Percentiles rank a stretch among this genome's conserved stretches.
Conservation (phyloP, 2,888 invertebrate species). For the Amphipyra berbera region DNA sequence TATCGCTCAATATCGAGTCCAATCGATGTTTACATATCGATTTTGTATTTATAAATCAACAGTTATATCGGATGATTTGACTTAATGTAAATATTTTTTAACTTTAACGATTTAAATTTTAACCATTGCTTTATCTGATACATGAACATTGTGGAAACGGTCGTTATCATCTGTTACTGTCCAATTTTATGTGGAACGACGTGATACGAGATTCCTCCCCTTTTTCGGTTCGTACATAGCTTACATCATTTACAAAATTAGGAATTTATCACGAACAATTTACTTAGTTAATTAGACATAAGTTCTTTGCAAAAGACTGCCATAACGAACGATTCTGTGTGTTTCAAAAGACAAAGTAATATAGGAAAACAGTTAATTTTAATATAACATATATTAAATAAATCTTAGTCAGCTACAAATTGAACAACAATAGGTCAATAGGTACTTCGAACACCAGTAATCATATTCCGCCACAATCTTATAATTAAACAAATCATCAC, state of each 20-base stretch:
- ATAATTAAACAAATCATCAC: too few relatives aligned
- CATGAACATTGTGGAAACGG: conserved; percentile 8
- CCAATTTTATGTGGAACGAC: neutral
- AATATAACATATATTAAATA: too few relatives aligned
- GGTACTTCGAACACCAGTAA: neutral
- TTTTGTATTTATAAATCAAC: conserved; percentile 18
- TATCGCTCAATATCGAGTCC: conserved; percentile 42
- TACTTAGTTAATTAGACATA: too few relatives aligned
- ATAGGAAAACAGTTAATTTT: too few relatives aligned
- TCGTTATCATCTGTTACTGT: conserved; percentile 2
- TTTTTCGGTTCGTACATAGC: neutral
- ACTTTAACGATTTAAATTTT: neutral
- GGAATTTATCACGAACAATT: too few relatives aligned
- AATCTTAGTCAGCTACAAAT: neutral
- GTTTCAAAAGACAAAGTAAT: too few relatives aligned
- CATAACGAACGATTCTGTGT: too few relatives aligned
- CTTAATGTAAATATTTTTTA: conserved; percentile 9
- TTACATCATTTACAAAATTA: too few relatives aligned
- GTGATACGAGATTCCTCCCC: neutral
- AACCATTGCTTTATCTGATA: conserved; percentile 13
- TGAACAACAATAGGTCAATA: neutral
- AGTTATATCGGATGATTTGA: neutral
- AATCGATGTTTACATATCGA: conserved; percentile 33
- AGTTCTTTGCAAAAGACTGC: too few relatives aligned
- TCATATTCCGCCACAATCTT: too few relatives aligned